Conservation (phyloP, 2,797 vertebrate genomes). For the Balearica regulorum region DNA sequence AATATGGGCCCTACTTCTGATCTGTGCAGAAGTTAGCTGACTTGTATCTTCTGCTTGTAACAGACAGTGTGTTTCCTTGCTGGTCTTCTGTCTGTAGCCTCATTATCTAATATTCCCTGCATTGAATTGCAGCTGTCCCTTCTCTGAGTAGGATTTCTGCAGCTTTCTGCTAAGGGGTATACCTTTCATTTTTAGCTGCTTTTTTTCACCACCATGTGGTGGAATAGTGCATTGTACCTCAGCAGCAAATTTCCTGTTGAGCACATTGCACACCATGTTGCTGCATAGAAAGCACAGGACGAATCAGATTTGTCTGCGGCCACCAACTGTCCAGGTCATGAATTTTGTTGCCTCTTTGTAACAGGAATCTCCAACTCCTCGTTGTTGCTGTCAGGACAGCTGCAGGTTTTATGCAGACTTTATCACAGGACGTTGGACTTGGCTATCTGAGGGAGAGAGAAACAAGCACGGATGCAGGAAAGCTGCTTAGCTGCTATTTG, state of each 20-base stretch:
- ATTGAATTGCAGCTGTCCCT: slow-evolving; percentile 61
- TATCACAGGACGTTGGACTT: not conserved
- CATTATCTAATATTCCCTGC: slow-evolving; percentile 53
- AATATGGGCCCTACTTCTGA: not conserved
- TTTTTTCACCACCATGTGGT: slow-evolving; percentile 68
- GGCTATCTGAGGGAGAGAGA: not conserved
- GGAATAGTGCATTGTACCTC: slow-evolving; percentile 41
- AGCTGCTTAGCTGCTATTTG: slow-evolving; percentile 49
- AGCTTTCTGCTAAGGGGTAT: slow-evolving; percentile 41
- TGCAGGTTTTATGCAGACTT: not conserved
- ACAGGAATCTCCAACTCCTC: not conserved
- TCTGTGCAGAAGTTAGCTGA: not conserved
- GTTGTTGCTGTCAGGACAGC: not conserved
- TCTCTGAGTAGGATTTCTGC: slow-evolving; percentile 43
- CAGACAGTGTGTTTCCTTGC: slow-evolving; percentile 4
- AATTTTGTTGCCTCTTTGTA: slow-evolving; percentile 13
- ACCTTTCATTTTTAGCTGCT: slow-evolving; percentile 51
- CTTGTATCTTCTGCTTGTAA: not conserved
- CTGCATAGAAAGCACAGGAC: not conserved
- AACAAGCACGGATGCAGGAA: not conserved
- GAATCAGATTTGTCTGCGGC: not conserved
- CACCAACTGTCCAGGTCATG: not conserved
- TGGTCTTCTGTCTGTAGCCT: slow-evolving; percentile 58
- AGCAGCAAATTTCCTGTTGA: slow-evolving; percentile 2
- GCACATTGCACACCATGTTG: not conserved